Base-by-base conservation (phyloP, 2,113 vertebrate species). In the Oxyura jamaicensis region DNA sequence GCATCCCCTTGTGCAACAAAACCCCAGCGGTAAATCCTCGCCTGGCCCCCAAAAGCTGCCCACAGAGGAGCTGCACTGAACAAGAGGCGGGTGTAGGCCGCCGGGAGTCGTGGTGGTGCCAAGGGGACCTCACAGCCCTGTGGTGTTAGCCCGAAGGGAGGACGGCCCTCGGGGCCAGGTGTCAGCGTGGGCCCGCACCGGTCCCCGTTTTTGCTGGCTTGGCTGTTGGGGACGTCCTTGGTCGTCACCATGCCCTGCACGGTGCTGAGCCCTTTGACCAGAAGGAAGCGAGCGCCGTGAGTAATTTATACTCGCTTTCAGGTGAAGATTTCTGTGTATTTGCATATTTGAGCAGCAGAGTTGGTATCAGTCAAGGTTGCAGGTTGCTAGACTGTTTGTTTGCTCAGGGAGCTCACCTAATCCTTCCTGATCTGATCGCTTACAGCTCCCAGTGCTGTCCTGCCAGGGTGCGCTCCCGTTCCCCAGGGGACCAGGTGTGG, bases 211-310 rank as follows among this genome's bases (percentile, higher is more conserved):
- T 33, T 50, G 6, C 10, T 3, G 42, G 20, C 60, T 35, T 3
- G 4, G 2, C 28, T 5, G 13, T 36, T 63, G n/a, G 53, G 28
- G 18, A 14, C 0, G 12, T 22, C 31, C 66, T 36, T 1, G 0
- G 8, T 22, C 66, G 44, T 23, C n/a, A 2, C 35, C 2, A 4
- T 25, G 29, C 50, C 52, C 62, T 3, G 46, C 46, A 6, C 7
- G 4, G 68, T 6, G 2, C 68, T n/a, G 2, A 69, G n/a, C 71
- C 83, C 77, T 36, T 31, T 42, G 8, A 0, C n/a, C 56, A 42
- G 77, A 4, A 65, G 77, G 50, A 50, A 50, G 6, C 0, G 1
- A 21, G 42, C 1, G 11, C 44, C 5, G 0, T 1, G 22, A 17
- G 36, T 1, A 5, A 14, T 42, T 58, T 10, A 1, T 2, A 3